Conservation (phyloP, 1,140 invertebrate species). For the Leucophenga varia region DNA sequence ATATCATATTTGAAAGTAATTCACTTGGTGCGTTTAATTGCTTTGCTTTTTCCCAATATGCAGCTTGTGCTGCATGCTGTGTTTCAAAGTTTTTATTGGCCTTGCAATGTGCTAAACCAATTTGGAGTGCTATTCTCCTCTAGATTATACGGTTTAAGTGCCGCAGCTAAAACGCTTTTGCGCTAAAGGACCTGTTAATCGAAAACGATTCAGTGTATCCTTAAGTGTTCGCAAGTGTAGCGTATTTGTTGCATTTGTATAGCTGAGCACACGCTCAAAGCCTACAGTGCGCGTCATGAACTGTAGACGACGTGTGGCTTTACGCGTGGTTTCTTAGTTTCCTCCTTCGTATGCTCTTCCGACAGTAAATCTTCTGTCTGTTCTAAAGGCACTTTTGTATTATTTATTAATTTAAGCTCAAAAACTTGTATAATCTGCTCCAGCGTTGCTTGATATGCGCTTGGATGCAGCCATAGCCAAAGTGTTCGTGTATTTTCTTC, state of each 20-base stretch:
- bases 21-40: slow-evolving; percentile 63
- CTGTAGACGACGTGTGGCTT: slow-evolving; percentile 21
- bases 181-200: slow-evolving; percentile 76
- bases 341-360: not conserved
- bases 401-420: slow-evolving; percentile 48
- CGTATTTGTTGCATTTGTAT: slow-evolving; percentile 24
- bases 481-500: slow-evolving; percentile 57
- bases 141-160: slow-evolving; percentile 63
- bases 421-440: slow-evolving; percentile 65
- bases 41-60: slow-evolving; percentile 66
- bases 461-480: slow-evolving; percentile 89
- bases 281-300: slow-evolving; percentile 40
- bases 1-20: slow-evolving; percentile 68
- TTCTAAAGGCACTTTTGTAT: slow-evolving; percentile 14
- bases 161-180: slow-evolving; percentile 65
- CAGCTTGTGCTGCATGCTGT: slow-evolving; percentile 52
- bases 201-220: slow-evolving; percentile 74
- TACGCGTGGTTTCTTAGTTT: not conserved
- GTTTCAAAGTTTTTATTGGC: slow-evolving; percentile 11
- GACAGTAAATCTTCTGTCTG: slow-evolving; percentile 2
- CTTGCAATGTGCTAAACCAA: no score
- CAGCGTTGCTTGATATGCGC: slow-evolving; percentile 66
- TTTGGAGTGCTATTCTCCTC: no score
- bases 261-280: slow-evolving; percentile 22
- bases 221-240: slow-evolving; percentile 66